Base-by-base conservation (phyloP, 2,888 invertebrate species). In the Charanyca ferruginea region DNA sequence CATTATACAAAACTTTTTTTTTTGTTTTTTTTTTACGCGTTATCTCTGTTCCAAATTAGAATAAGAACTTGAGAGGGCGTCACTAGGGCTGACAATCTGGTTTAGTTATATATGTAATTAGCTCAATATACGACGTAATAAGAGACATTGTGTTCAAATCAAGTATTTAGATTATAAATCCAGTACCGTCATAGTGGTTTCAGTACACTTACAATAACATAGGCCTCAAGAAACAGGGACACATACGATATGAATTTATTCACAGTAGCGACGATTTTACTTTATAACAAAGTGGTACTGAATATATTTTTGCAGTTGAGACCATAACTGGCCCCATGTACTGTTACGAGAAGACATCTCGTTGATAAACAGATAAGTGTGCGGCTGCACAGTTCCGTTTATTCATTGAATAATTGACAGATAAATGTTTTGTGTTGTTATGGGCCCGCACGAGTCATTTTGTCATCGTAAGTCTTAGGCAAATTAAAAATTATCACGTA, bases 251-350 rank as follows among this genome's bases (percentile, higher is more conserved):
- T 78, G 65, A 73, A 78, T 78, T 62, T 81, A 81, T 83, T 81
- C 77, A 69, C 59, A 52, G 63, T 38, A 45, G 45, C 48, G 28
- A 53, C 57, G 68, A 81, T 81, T 83, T 77, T 68, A 81, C 83
- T 83, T 83, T 81, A 82, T 66, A 83, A 80, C 83, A 73, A 77
- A 73, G 74, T 82, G 65, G 68, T 66, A 79, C 55, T 71, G 84
- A 76, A 83, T 84, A 80, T 80, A 38, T 38, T 38, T 71, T 78
- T 66, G 62, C 62, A 48, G 62, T 64, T 60, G 63, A 59, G 38
- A 44, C 84, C 83, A 79, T 84, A 75, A 70, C 76, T 66, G 80
- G 83, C 41, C 35, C 35, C 13, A 18, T 38, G 68, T 73, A 80
- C 84, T 66, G 80, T 81, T 80, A 82, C 48, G n/a, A 41, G 47